Evolutionary conservation across 2,888 invertebrate species (phyloP), one percentile per base, ranked within the genome.

Genomic region (Omphaloscelis lunosa): DNA sequence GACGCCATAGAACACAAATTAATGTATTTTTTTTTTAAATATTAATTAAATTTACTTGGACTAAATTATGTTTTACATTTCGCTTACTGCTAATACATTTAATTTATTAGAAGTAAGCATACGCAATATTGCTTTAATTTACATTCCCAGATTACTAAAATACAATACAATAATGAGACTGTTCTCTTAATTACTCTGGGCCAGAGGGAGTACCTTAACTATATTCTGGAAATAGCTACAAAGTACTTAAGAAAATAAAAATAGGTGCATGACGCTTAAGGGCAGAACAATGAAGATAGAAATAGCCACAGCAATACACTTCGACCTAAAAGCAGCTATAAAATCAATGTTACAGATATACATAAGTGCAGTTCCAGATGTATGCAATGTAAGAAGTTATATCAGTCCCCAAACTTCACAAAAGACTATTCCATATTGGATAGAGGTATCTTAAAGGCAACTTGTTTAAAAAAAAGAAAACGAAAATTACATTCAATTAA

Each of bases 191-290:
- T 39, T 23, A 58, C 45, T 23, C 8, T 51, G 39, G 39, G 6
- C 41, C n/a, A 34, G 41, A 62, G 62, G 72, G 72, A 72, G 41
- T 45, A 62, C 72, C 72, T 62, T 72, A 53, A 72, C 41, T 62
- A 62, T 41, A 29, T 8, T 51, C 53, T 72, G 53, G 45, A 34
- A 72, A 72, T 56, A 75, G 69, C 17, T 73, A 15, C 15, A 45
- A 41, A 45, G 62, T 72, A 72, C 41, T 45, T 34, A 29, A 62
- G 45, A 62, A 53, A 45, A 62, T 34, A 72, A 72, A 75, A 72
- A 48, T 67, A 48, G 48, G 20, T 15, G 2, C n/a, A 53, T 11
- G 7, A 53, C 23, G 17, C 72, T 34, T 20, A 8, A 45, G 29
- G 62, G 53, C 15, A 45, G 48, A 15, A 51, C 12, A 27, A 29